Evolutionary conservation across 2,113 vertebrate species (phyloP).

Genomic region (Cololabis saira): DNA sequence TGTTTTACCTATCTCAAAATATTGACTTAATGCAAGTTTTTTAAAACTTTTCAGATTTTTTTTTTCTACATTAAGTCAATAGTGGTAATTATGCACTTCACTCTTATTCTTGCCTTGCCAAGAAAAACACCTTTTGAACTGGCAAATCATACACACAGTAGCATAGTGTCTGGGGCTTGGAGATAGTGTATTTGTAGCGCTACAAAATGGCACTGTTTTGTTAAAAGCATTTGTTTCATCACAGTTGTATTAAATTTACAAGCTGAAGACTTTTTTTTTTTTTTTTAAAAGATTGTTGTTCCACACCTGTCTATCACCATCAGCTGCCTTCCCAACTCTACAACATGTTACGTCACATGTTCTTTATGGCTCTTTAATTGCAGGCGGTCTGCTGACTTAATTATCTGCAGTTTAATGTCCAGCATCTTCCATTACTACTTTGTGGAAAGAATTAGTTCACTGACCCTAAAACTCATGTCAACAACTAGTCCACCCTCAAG

Average conservation of each 20-base stretch:
- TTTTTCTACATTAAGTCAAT: background rate
- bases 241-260: background rate
- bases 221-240: slow-evolving; percentile 2
- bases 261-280: slow-evolving; percentile 5
- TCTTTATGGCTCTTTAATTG: background rate
- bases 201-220: slow-evolving; percentile 9
- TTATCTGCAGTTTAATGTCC: slow-evolving; percentile 19
- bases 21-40: too few species aligned
- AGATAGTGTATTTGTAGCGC: slow-evolving; percentile 18
- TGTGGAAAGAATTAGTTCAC: slow-evolving; percentile 16
- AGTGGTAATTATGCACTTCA: background rate
- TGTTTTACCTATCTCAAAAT: too few species aligned
- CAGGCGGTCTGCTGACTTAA: background rate
- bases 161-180: background rate
- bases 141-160: background rate
- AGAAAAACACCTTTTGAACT: slow-evolving; percentile 3
- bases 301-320: slow-evolving; percentile 4
- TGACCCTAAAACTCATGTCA: slow-evolving; percentile 18
- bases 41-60: too few species aligned
- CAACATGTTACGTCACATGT: slow-evolving; percentile 1
- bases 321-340: background rate
- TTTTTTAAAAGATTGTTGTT: slow-evolving; percentile 1
- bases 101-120: background rate
- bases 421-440: slow-evolving; percentile 10
- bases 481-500: slow-evolving; percentile 2